A percentile compares a stretch with the other conserved stretches of the same genome.
Conservation (phyloP, 2,797 vertebrate species). For the Cichlasoma orientale region DNA sequence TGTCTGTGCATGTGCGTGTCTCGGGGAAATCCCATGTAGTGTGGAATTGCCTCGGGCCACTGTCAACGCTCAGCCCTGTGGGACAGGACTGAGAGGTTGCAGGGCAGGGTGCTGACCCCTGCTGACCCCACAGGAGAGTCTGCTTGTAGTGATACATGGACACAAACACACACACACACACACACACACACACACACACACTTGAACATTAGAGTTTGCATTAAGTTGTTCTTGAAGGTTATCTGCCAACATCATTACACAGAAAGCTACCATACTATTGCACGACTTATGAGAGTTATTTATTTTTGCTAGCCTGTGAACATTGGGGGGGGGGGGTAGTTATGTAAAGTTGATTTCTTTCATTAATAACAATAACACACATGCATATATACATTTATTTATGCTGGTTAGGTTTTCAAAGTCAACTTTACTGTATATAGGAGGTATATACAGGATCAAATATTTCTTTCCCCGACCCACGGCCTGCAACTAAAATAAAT, state of each 20-base stretch:
- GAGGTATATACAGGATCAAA: too few relatives aligned
- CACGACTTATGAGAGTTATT: neutral
- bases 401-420: neutral
- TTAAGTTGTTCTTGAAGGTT: neutral
- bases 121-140: constrained; percentile 66
- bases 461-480: too few relatives aligned
- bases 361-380: neutral
- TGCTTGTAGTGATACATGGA: constrained; percentile 47
- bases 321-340: neutral
- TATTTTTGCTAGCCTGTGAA: neutral
- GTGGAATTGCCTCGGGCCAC: constrained; percentile 78
- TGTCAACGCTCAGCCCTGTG: constrained; percentile 73
- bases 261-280: too few relatives aligned
- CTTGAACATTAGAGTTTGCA: neutral
- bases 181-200: constrained; percentile 4
- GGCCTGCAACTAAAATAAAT: too few relatives aligned
- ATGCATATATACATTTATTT: neutral
- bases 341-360: neutral
- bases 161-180: neutral
- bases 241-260: neutral
- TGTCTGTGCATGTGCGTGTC: constrained; percentile 39
- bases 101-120: constrained; percentile 75
- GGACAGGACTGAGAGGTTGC: constrained; percentile 79
- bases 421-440: too few relatives aligned
- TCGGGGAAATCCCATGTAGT: constrained; percentile 52